A percentile compares a stretch with the other conserved stretches of the same genome.
Conservation (phyloP, 2,113 vertebrate species). For the Rhinopithecus roxellana region DNA sequence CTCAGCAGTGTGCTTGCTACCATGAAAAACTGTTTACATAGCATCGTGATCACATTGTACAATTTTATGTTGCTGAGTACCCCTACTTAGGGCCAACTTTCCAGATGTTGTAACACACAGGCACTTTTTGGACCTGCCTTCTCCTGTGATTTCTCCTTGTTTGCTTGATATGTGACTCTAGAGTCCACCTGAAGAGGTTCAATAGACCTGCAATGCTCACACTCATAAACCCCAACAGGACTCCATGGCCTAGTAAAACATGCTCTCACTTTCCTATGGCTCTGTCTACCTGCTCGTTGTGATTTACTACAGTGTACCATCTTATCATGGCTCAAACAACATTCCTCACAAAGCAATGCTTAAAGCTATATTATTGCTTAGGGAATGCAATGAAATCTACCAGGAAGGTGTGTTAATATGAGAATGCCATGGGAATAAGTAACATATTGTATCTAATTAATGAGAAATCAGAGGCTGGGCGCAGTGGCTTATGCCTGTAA, state of each 20-base stretch:
- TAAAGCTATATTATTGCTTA: neutral
- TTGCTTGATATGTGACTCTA: neutral
- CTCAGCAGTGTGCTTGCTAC: neutral
- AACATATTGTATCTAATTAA: neutral
- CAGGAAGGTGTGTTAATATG: neutral
- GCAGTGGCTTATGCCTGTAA: too few species aligned
- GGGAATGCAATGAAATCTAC: neutral
- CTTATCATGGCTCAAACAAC: neutral
- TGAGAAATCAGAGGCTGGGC: neutral
- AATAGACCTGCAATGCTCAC: neutral
- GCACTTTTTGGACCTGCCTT: neutral
- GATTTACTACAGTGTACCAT: neutral
- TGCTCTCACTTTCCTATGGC: neutral
- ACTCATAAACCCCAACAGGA: neutral
- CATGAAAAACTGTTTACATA: neutral
- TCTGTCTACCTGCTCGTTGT: neutral
- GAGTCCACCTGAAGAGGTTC: neutral
- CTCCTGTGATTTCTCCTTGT: neutral
- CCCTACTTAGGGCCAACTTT: neutral
- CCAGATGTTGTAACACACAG: neutral
- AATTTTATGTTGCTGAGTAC: neutral
- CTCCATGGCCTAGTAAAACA: neutral
- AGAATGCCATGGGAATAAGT: neutral
- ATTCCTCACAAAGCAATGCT: neutral
- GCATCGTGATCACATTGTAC: neutral